phyloP scores from a whole-genome alignment of 2,113 vertebrate genomes.

The Delphinapterus leucas region DNA sequence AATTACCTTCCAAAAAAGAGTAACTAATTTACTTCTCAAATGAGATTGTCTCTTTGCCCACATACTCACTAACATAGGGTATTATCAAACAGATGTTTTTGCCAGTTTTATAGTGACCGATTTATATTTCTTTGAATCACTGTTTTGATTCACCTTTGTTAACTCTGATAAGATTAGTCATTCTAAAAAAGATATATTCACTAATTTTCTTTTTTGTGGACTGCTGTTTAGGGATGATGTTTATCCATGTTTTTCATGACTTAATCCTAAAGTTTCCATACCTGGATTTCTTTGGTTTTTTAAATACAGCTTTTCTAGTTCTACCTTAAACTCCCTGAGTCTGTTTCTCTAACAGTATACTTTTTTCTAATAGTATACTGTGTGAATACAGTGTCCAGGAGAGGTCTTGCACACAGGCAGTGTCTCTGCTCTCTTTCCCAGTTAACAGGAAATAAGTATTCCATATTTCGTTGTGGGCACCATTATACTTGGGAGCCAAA shows the following conservation, averaged over 20 bases:
- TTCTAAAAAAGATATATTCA: not conserved
- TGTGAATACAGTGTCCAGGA: not conserved
- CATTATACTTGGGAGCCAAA: not conserved
- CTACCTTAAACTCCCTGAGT: not conserved
- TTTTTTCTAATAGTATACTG: not conserved
- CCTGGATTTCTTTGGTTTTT: not conserved
- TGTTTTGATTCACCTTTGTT: not conserved
- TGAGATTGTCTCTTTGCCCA: not conserved
- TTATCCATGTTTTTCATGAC: not conserved
- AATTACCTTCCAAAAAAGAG: not conserved
- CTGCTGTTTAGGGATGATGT: not conserved
- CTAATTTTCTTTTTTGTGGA: not conserved
- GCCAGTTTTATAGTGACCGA: not conserved
- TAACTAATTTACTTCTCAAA: not conserved
- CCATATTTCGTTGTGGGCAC: not conserved
- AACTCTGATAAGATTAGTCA: not conserved
- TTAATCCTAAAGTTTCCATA: not conserved
- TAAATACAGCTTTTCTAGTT: not conserved
- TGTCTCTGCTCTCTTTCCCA: not conserved
- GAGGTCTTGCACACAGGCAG: not conserved
- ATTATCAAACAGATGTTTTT: slow-evolving; percentile 1
- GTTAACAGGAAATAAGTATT: not conserved
- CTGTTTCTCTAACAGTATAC: not conserved
- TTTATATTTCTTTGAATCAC: not conserved
- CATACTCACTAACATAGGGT: not conserved